These are phyloP conservation scores for Drosophila nebulosa DNA, from an alignment of 1,140 invertebrate species.

Conservation along the genomic window DNA sequence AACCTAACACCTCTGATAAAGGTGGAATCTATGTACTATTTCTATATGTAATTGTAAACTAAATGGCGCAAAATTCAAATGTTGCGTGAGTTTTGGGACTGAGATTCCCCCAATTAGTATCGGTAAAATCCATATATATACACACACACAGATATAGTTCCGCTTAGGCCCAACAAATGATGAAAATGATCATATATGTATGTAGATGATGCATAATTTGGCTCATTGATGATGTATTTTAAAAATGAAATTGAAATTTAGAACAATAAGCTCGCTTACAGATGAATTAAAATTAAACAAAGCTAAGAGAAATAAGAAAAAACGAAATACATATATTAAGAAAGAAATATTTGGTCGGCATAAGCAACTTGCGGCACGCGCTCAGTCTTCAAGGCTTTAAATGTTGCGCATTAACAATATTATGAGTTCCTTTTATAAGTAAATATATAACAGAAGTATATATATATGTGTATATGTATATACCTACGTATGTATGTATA, in stretches of 20 bases:
- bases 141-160: no score
- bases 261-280: constrained; percentile 59
- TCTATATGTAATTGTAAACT: no score
- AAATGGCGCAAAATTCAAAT: no score
- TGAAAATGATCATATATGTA: background rate
- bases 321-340: no score
- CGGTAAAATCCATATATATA: no score
- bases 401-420: constrained; percentile 76
- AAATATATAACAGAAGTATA: constrained; percentile 27
- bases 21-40: no score
- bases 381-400: constrained; percentile 68
- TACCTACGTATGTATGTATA: constrained; percentile 3
- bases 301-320: background rate
- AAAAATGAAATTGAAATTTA: constrained; percentile 5
- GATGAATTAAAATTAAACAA: background rate
- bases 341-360: constrained; percentile 6
- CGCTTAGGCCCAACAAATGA: background rate
- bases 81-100: no score
- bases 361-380: constrained; percentile 19
- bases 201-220: background rate
- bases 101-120: no score
- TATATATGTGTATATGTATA: constrained; percentile 5
- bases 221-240: background rate
- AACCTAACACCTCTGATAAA: no score
- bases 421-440: constrained; percentile 61